phyloP scores from a whole-genome alignment of 1,140 invertebrate species.

The Ips nitidus region DNA sequence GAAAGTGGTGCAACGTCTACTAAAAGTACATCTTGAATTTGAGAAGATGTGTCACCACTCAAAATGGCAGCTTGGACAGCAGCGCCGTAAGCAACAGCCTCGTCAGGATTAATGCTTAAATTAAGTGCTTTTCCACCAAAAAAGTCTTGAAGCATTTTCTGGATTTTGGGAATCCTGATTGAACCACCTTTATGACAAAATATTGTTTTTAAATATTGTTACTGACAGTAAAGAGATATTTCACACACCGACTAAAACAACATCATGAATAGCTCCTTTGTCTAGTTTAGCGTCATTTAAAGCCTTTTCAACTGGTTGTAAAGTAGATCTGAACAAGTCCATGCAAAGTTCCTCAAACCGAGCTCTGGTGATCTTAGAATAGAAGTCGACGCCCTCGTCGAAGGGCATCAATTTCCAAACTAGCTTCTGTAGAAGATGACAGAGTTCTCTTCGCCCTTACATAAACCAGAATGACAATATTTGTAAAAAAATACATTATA shows the following conservation, averaged over 20 bases:
- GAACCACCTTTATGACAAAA: slow-evolving; percentile 61
- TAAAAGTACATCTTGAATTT: slow-evolving; percentile 72
- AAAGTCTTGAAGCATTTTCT: slow-evolving; percentile 61
- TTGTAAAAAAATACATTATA: not conserved
- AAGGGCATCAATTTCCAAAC: slow-evolving; percentile 74
- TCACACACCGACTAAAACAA: slow-evolving; percentile 58
- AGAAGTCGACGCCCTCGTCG: slow-evolving; percentile 81
- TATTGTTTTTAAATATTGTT: too few species aligned
- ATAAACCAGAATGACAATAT: not conserved
- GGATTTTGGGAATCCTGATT: slow-evolving; percentile 69
- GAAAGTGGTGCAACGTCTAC: slow-evolving; percentile 67
- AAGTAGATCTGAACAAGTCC: slow-evolving; percentile 72
- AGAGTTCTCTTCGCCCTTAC: slow-evolving; percentile 65
- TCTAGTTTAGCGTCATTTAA: slow-evolving; percentile 75
- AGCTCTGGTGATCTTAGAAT: slow-evolving; percentile 81
- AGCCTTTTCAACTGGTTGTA: slow-evolving; percentile 72
- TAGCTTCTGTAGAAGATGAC: slow-evolving; percentile 69
- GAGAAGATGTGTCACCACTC: slow-evolving; percentile 65
- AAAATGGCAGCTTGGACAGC: slow-evolving; percentile 70
- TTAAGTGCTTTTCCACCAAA: slow-evolving; percentile 64
- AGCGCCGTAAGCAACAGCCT: slow-evolving; percentile 66
- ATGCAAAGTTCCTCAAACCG: slow-evolving; percentile 85
- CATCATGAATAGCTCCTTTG: slow-evolving; percentile 66
- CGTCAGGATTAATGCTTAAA: slow-evolving; percentile 70
- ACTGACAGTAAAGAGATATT: too few species aligned